A percentile compares a stretch with the other conserved stretches of the same genome.
Evolutionary conservation across 2,797 vertebrate species (phyloP).

Genomic region (Melanotaenia maccullochi): DNA sequence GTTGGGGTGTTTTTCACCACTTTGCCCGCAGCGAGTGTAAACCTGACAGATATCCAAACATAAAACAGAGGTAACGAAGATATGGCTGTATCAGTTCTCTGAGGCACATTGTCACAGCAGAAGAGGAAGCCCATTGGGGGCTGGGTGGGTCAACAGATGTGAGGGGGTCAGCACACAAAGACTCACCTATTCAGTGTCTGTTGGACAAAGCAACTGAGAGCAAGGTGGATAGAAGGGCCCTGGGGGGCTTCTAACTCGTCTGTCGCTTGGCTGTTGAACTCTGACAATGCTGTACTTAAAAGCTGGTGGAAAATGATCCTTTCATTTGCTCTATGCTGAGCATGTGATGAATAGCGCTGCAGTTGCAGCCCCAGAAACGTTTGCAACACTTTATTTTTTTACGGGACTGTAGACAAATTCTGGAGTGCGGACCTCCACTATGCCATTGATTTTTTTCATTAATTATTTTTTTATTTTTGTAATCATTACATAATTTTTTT

Average conservation of each 20-base stretch:
- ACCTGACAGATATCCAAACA: constrained; percentile 60
- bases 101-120: constrained; percentile 72
- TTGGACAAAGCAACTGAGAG: constrained; percentile 81
- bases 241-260: constrained; percentile 82
- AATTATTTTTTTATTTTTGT: too few species aligned
- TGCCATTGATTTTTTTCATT: too few species aligned
- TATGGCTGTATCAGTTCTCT: constrained; percentile 77
- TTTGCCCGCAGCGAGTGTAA: constrained; percentile 51
- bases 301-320: constrained; percentile 82
- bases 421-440: too few species aligned
- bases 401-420: neutral
- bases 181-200: constrained; percentile 86
- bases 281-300: constrained; percentile 84
- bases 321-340: constrained; percentile 73
- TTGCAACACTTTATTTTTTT: constrained; percentile 19
- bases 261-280: constrained; percentile 82
- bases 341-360: constrained; percentile 67
- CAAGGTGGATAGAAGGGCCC: constrained; percentile 77
- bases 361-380: constrained; percentile 55
- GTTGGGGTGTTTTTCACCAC: constrained; percentile 33
- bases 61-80: constrained; percentile 68
- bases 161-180: constrained; percentile 85
- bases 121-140: constrained; percentile 76
- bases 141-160: constrained; percentile 84
- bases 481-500: too few species aligned